These are phyloP conservation scores for Drosophila nr. perissopoda DNA, from an alignment of 2,888 invertebrate genomes.

Conservation along the genomic window DNA sequence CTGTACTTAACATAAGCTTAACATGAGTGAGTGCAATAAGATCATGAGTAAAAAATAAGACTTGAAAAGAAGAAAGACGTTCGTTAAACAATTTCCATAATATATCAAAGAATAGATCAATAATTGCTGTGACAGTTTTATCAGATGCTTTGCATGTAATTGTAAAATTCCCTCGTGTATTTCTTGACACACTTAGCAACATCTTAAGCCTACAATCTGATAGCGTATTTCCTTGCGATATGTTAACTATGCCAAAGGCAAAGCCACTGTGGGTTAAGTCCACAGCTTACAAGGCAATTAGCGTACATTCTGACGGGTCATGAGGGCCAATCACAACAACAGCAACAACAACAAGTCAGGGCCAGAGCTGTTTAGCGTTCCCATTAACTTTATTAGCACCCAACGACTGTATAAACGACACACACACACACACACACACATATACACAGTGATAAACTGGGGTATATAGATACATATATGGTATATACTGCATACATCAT, in stretches of 20 bases:
- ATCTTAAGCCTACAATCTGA: slow-evolving; percentile 5
- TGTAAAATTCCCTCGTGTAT: slow-evolving; percentile 1
- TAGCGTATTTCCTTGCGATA: neutral
- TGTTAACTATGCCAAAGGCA: slow-evolving; percentile 15
- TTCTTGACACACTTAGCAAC: neutral
- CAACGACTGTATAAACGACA: slow-evolving; percentile 51
- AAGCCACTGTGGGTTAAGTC: slow-evolving; percentile 56
- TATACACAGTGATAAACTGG: neutral
- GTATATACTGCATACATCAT: slow-evolving; percentile 5
- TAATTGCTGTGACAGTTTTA: neutral
- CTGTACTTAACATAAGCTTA: neutral
- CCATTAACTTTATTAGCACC: slow-evolving; percentile 75
- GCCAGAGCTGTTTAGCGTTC: slow-evolving; percentile 68
- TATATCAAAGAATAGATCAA: neutral
- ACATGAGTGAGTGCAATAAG: neutral
- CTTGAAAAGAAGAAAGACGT: neutral
- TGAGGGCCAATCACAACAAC: slow-evolving; percentile 20
- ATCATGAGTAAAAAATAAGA: neutral
- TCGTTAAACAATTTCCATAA: neutral
- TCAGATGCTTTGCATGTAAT: neutral
- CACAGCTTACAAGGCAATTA: slow-evolving; percentile 80
- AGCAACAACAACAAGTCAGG: slow-evolving; percentile 52
- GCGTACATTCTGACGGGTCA: slow-evolving; percentile 60
- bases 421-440: slow-evolving; percentile 8
- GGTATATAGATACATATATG: neutral